Evolutionary conservation across 2,113 vertebrate genomes (phyloP), one percentile per base, ranked within the genome.

Genomic region (Gnathonemus echidnorhynchus): DNA sequence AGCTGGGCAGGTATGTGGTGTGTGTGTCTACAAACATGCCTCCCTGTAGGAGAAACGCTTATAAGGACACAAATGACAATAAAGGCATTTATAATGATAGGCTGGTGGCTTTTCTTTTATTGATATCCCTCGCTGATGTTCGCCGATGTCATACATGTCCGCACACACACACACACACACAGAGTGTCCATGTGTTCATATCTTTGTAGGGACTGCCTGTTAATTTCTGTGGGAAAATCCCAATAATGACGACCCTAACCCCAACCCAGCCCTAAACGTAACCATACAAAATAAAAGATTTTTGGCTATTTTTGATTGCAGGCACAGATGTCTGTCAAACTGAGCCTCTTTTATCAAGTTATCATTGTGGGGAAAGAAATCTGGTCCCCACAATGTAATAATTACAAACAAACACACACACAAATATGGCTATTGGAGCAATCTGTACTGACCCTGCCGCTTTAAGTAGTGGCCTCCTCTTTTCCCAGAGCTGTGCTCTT

Each of bases 391-490:
- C 58, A 62, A 62, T 62, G 58, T 24, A n/a, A n/a, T n/a, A 62
- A 62, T 62, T n/a, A 62, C 58, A 62, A 62, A 9, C 21, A n/a
- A 24, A 2, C 24, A 58, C n/a, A 62, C 56, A 58, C 53, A 58
- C 11, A 66, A 91, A 45, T 49, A 58, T 48, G 24, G 93, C 95
- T 93, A 93, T 93, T 95, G 94, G 94, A 95, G 94, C 93, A 95
- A 94, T 92, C 92, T n/a, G 91, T 94, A 96, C 96, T 96, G 95
- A 96, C 96, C 94, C 94, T 91, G 94, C 95, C 94, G 96, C 97
- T 97, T 96, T 97, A 97, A 97, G 97, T 95, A 97, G 96, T 95
- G 96, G 95, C 97, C 94, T 95, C 96, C 95, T 96, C 95, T 96
- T 94, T 96, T 94, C 94, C 93, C 95, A 96, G 97, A 97, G 97